Evolutionary conservation across 1,140 invertebrate genomes (phyloP), one percentile per base, ranked within the genome.

Genomic region (Chlorops oryzae): DNA sequence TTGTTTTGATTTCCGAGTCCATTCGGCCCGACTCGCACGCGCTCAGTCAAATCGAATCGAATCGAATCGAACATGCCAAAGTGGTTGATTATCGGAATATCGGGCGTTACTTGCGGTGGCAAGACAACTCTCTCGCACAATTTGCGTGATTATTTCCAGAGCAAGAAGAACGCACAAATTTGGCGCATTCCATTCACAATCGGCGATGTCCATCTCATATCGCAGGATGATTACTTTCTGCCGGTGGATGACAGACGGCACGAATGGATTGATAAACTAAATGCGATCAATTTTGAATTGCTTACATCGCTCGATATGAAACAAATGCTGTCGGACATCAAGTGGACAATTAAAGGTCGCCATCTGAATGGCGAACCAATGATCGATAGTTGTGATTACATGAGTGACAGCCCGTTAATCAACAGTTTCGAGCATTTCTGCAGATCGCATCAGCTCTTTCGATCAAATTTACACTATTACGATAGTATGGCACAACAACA

Each of bases 141-240:
- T 54, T 54, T 89, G 7, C 66, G 75, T 3, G 65, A 81, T 35
- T 72, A 72, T 22, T 74, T 80, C 17, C 65, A 73, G 40, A 58
- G 54, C 0, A 32, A 61, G 10, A 51, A 56, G 10, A 60, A 61
- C 45, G 58, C 52, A 0, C 59, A 57, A 7, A 34, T 65, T 4
- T 65, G 67, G 59, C 62, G 67, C 43, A 63, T 65, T 1, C 56
- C 62, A 1, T 62, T 66, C 28, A 55, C 55, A 2, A 64, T 83
- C 6, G 72, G 76, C 3, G 75, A 80, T 25, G 77, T 79, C 1
- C 66, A 79, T 28, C 38, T 85, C 1, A 74, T 91, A 12, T 76
- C 80, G 54, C 88, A 91, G 70, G 90, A 92, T 68, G 68, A 81
- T 58, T 92, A 90, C 69, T 92, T 89, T 66, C 77, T 81, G 40